Evolutionary conservation across 2,113 vertebrate species (phyloP).

Genomic region (Typhlomys cinereus): DNA sequence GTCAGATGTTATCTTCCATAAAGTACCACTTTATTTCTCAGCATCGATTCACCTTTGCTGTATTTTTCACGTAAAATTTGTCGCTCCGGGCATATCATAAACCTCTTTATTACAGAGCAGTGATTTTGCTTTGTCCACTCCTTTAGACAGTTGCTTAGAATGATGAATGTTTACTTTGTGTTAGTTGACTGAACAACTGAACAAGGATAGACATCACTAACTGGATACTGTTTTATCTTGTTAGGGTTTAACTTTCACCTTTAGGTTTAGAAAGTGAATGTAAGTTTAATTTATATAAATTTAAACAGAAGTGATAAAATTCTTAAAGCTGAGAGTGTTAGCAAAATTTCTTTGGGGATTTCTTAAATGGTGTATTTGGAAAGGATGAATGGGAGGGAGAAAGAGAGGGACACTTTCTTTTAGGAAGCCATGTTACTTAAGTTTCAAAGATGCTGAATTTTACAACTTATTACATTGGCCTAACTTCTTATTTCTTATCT

Average conservation of each 20-base stretch:
- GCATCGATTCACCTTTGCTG: neutral
- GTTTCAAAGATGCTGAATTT: neutral
- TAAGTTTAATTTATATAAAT: constrained; percentile 17
- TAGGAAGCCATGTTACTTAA: neutral
- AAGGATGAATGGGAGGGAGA: neutral
- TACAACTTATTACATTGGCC: neutral
- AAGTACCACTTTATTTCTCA: neutral
- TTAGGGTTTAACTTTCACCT: constrained; percentile 13
- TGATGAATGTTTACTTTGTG: constrained; percentile 4
- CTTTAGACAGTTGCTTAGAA: neutral
- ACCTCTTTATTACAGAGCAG: neutral
- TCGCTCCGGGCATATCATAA: neutral
- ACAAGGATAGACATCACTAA: neutral
- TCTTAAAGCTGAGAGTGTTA: neutral
- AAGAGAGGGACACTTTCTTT: neutral
- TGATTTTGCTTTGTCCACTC: constrained; percentile 14
- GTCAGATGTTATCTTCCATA: neutral
- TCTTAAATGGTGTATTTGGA: constrained; percentile 34
- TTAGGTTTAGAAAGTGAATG: neutral
- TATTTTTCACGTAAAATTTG: constrained; percentile 15
- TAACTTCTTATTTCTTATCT: constrained; percentile 2
- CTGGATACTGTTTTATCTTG: neutral
- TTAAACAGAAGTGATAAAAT: neutral
- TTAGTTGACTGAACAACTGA: neutral
- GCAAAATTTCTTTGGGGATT: constrained; percentile 37